A percentile compares a stretch with the other conserved stretches of the same genome.
Evolutionary conservation across 2,797 vertebrate genomes (phyloP).

Genomic region (Oreochromis mossambicus): DNA sequence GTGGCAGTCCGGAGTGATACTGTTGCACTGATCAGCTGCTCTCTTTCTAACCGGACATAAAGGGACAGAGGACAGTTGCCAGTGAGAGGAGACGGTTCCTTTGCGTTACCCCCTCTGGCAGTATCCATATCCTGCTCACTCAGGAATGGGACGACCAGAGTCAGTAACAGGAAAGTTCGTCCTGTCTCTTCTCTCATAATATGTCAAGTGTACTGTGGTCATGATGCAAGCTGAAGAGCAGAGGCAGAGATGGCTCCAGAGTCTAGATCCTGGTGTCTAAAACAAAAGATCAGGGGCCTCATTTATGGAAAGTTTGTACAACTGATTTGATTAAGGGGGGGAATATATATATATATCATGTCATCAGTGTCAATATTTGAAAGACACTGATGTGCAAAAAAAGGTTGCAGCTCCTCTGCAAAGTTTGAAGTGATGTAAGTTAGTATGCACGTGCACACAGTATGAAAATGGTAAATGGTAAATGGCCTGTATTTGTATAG

Average conservation of each 20-base stretch:
- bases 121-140: conserved; percentile 66
- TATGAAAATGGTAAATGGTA: not conserved
- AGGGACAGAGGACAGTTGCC: conserved; percentile 42
- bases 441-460: not conserved
- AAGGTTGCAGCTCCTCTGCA: not conserved
- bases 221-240: conserved; percentile 64
- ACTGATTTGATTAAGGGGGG: conserved; percentile 32
- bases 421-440: not conserved
- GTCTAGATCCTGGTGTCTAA: conserved; percentile 25
- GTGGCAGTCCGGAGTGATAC: conserved; percentile 62
- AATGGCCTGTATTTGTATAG: too few species aligned
- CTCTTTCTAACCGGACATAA: conserved; percentile 25
- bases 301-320: conserved; percentile 26
- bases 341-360: not conserved
- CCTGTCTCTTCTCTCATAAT: conserved; percentile 55
- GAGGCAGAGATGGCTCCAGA: conserved; percentile 54
- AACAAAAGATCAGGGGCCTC: conserved; percentile 53
- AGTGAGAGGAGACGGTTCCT: conserved; percentile 46
- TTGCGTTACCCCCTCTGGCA: conserved; percentile 39
- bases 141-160: conserved; percentile 55
- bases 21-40: conserved; percentile 47
- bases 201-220: conserved; percentile 50
- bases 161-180: conserved; percentile 44
- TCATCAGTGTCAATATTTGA: not conserved
- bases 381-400: not conserved